These are phyloP conservation scores for Ceratina japonica DNA, from an alignment of 1,140 invertebrate species.

Conservation along the genomic window DNA sequence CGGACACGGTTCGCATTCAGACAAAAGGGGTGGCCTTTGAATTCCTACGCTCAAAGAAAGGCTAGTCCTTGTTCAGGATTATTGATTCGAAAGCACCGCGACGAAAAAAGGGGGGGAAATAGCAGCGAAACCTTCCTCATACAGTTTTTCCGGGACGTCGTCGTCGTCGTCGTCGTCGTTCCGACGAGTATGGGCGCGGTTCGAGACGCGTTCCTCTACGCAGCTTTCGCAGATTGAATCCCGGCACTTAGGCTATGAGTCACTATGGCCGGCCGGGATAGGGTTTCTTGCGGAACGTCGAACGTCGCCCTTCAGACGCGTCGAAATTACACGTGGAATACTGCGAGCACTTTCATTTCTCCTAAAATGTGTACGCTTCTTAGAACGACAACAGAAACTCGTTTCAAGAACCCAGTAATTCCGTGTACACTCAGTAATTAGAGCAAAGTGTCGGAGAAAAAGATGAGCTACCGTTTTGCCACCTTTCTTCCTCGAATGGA, in stretches of 20 bases:
- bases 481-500: no score
- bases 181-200: constrained; percentile 42
- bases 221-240: constrained; percentile 37
- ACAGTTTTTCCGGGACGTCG: constrained; percentile 21
- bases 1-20: constrained; percentile 18
- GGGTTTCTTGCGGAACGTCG: constrained; percentile 7
- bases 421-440: no score
- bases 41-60: constrained; percentile 35
- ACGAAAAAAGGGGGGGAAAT: constrained; percentile 2
- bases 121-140: constrained; percentile 2
- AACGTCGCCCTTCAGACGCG: constrained; percentile 10
- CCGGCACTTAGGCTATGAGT: constrained; percentile 14
- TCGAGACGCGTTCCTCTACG: constrained; percentile 25
- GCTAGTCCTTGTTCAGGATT: constrained; percentile 39
- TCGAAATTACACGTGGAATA: neutral
- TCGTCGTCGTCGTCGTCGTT: constrained; percentile 23
- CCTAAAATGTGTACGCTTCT: neutral
- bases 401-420: no score
- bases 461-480: no score
- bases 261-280: neutral
- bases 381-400: no score
- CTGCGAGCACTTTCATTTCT: neutral
- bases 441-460: no score
- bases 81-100: constrained; percentile 36
- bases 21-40: constrained; percentile 41